Evolutionary conservation across 2,113 vertebrate genomes (phyloP), one percentile per base, ranked within the genome.

Genomic region (Sakesphorus luctuosus): DNA sequence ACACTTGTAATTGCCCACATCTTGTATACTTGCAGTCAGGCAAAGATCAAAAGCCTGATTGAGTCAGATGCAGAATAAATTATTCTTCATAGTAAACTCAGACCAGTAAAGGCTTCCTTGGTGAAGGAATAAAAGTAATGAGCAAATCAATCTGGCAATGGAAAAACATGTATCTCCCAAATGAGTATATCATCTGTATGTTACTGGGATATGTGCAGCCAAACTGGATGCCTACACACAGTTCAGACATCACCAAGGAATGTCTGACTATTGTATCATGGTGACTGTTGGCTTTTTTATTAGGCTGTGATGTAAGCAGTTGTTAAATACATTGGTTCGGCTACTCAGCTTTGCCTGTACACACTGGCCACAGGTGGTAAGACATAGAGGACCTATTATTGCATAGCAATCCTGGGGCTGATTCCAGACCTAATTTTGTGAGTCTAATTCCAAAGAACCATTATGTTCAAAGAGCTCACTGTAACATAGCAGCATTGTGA

Each of bases 1-100:
- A 89, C 76, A 7, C 38, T 91, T 91, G 61, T 93, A 97, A 96
- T 97, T 96, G 93, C 89, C 87, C 91, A 36, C 74, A 90, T 96
- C 78, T 91, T 76, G 82, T 66, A 74, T 33, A 66, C 35, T 89
- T 80, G 87, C 92, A 96, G 76, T 47, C 62, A 91, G 63, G 79
- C 76, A 91, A 69, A 81, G 67, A 96, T 90, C 89, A 94, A 84
- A 96, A 83, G 73, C 73, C 72, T 63, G 76, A 89, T 18, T 76
- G 85, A 93, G 59, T 87, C 59, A 85, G 74, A 93, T 73, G 19
- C 33, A 69, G 88, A 90, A 90, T 86, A 92, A 33, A 79, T 80
- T 88, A 73, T 44, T 66, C 38, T 71, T 95, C 36, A 3, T 40
- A 66, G 63, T 46, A 93, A 52, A 63, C 38, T 63, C 65, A 84